Evolutionary conservation across 1,140 invertebrate genomes (phyloP).

Genomic region (Zaprionus taronus): DNA sequence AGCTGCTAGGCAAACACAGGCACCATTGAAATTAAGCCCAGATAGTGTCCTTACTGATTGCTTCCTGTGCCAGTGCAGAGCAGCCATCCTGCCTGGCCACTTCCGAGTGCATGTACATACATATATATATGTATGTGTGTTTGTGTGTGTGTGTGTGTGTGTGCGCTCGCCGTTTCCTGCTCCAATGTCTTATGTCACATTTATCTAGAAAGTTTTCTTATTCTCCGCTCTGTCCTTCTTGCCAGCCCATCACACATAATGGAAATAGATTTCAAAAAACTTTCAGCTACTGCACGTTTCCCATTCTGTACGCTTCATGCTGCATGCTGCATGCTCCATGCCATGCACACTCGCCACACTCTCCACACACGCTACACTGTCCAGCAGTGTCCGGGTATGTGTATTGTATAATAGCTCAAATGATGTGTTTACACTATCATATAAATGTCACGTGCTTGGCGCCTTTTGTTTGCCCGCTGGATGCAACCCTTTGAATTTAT

Average conservation of each 20-base stretch:
- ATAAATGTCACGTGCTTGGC: slow-evolving; percentile 80
- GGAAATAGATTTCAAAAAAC: slow-evolving; percentile 77
- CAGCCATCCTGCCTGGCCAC: slow-evolving; percentile 34
- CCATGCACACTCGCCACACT: neutral
- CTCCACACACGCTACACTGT: slow-evolving; percentile 5
- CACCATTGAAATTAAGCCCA: slow-evolving; percentile 77
- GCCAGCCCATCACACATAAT: slow-evolving; percentile 70
- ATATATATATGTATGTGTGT: slow-evolving; percentile 22
- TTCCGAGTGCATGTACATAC: slow-evolving; percentile 27
- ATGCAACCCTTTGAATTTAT: slow-evolving; percentile 68
- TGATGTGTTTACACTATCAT: slow-evolving; percentile 83
- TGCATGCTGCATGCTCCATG: slow-evolving; percentile 21
- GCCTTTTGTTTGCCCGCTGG: slow-evolving; percentile 70
- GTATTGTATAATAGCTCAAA: slow-evolving; percentile 81
- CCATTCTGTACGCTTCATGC: neutral
- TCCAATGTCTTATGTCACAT: slow-evolving; percentile 79
- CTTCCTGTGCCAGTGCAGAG: slow-evolving; percentile 67
- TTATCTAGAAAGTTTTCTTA: slow-evolving; percentile 79
- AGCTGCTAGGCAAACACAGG: slow-evolving; percentile 16
- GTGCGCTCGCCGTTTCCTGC: slow-evolving; percentile 49
- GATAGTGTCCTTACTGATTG: slow-evolving; percentile 83
- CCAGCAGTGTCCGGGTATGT: slow-evolving; percentile 30
- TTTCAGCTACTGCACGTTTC: slow-evolving; percentile 58
- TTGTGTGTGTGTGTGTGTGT: slow-evolving; percentile 41
- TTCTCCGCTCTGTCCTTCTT: slow-evolving; percentile 50